Conservation (phyloP, 1,140 invertebrate genomes). For the Caligus rogercresseyi region DNA sequence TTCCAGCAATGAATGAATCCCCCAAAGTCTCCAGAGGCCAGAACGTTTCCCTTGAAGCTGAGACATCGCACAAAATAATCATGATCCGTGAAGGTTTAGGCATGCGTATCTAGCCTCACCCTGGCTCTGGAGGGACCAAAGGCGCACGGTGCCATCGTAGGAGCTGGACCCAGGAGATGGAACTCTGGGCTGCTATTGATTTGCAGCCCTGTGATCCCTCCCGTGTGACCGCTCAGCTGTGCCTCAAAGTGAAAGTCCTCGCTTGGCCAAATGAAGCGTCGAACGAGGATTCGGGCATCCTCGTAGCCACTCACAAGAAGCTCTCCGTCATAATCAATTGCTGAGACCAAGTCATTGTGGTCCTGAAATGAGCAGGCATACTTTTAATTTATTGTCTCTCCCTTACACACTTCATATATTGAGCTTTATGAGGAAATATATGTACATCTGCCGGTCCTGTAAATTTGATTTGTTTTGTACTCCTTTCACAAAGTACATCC, state of each 20-base stretch:
- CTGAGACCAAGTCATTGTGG: constrained; percentile 8
- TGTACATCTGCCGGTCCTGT: too few species aligned
- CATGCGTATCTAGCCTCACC: not conserved
- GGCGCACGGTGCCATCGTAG: constrained; percentile 10
- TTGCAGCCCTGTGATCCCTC: constrained; percentile 6
- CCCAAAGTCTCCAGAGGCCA: constrained; percentile 7
- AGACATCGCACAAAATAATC: constrained; percentile 5
- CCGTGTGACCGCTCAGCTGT: not conserved
- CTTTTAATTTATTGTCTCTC: too few species aligned
- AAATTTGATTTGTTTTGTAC: too few species aligned
- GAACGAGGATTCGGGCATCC: constrained; percentile 2
- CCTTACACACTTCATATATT: too few species aligned
- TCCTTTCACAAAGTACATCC: too few species aligned
- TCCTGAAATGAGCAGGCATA: not conserved
- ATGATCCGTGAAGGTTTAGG: not conserved
- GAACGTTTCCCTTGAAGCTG: not conserved
- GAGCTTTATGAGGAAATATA: too few species aligned
- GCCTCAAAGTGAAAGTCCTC: not conserved
- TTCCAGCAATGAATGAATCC: constrained; percentile 6
- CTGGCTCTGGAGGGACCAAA: not conserved
- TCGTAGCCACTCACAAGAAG: constrained; percentile 6
- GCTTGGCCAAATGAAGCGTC: not conserved
- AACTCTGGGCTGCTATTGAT: not conserved
- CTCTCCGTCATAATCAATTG: constrained; percentile 5
- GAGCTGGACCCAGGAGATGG: not conserved